A percentile compares a stretch with the other conserved stretches of the same genome.
Evolutionary conservation across 2,797 vertebrate species (phyloP).

Genomic region (Tamandua tetradactyla): DNA sequence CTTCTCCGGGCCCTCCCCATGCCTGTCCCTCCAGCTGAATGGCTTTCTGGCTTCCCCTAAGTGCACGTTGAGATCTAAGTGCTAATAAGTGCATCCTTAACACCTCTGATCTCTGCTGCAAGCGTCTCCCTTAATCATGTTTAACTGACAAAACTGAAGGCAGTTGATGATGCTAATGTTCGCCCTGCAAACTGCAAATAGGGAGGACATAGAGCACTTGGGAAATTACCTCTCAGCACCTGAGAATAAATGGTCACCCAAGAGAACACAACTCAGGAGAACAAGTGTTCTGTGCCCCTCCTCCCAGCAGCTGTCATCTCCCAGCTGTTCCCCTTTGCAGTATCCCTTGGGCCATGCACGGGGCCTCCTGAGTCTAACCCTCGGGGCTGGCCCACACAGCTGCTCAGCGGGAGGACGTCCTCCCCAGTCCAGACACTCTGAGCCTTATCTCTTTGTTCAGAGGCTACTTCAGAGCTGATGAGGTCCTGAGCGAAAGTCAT

Average conservation of each 20-base stretch:
- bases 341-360: neutral
- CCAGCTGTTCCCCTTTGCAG: neutral
- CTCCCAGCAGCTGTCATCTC: neutral
- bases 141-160: slow-evolving; percentile 59
- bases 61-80: slow-evolving; percentile 41
- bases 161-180: slow-evolving; percentile 31
- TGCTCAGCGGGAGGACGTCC: neutral
- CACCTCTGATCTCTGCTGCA: slow-evolving; percentile 56
- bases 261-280: neutral
- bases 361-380: accelerated
- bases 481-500: neutral
- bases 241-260: slow-evolving; percentile 5
- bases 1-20: neutral
- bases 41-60: neutral
- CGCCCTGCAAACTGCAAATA: slow-evolving; percentile 15
- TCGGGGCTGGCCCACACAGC: neutral
- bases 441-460: neutral
- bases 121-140: slow-evolving; percentile 57
- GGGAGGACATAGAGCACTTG: neutral
- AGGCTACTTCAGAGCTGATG: neutral
- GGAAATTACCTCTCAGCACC: slow-evolving; percentile 44
- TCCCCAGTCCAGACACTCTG: neutral
- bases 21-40: neutral
- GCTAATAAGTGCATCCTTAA: slow-evolving; percentile 57
- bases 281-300: neutral